Base-by-base conservation (phyloP, 2,797 vertebrate species). In the Melanogrammus aeglefinus region DNA sequence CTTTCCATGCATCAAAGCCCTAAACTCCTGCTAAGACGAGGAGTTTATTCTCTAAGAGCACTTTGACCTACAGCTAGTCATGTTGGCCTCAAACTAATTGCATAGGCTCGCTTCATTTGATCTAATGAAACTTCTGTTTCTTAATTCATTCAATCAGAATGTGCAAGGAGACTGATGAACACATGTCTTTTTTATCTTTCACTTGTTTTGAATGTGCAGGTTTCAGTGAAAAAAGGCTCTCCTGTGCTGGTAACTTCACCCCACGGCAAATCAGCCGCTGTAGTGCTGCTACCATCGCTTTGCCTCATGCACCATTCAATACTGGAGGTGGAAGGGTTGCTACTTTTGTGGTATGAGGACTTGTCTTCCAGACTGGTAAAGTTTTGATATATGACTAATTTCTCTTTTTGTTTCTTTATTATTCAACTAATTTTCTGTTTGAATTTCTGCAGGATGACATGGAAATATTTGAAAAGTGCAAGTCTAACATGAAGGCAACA, bases 241-340 rank as follows among this genome's bases (percentile, higher is more conserved):
- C 85, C 93, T n/a, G 80, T 94, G 47, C 86, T 98, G 88, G 86
- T 97, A 44, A 93, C 93, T 84, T 97, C 96, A n/a, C n/a, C 75
- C 6, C 79, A 84, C 51, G 97, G 96, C 35, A n/a, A n/a, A 89
- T 94, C 70, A 96, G 96, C 81, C 92, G 95, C 21, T 94, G 96
- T 89, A 94, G 94, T 66, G 81, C 94, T 0, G 89, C 79, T 0
- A 69, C 89, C 69, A 84, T 97, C 16, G 96, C 96, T 24, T 97
- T 95, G n/a, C 39, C 93, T 97, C 24, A 95, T 97, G 79, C 89
- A 96, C 57, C 84, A 81, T 21, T 88, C 91, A 86, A 81, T 93
- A 92, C 78, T 98, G 81, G 86, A 95, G 96, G 97, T 92, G 86
- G 31, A 87, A 7, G n/a, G n/a, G 4, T 21, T 18, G 8, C 63